Percentiles rank a stretch among this genome's conserved stretches.
These are phyloP conservation scores for Ametastegia equiseti DNA, from an alignment of 2,888 invertebrate genomes.

Conservation along the genomic window DNA sequence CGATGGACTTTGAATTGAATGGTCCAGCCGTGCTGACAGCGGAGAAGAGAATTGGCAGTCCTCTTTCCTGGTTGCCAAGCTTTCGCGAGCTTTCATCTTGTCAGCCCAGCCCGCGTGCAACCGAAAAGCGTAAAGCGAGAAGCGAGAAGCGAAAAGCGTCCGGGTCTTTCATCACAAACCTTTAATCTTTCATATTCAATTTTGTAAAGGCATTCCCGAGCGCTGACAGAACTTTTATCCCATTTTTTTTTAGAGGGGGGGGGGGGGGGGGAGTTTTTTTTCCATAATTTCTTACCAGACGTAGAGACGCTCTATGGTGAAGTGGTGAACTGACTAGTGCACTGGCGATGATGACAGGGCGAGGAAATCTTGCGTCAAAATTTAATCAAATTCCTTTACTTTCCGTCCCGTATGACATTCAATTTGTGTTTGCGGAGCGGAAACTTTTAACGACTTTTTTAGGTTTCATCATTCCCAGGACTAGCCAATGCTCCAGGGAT, in stretches of 20 bases:
- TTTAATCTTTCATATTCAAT: constrained; percentile 56
- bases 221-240: constrained; percentile 13
- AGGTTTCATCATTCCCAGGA: neutral
- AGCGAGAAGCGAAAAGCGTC: constrained; percentile 49
- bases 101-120: constrained; percentile 33
- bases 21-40: constrained; percentile 20
- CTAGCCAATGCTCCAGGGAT: neutral
- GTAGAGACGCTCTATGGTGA: neutral
- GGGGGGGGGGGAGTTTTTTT: too few relatives aligned
- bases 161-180: constrained; percentile 51
- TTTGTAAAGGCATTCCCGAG: constrained; percentile 19
- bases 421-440: neutral
- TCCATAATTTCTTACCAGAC: neutral
- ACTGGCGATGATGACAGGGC: neutral
- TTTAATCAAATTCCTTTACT: constrained; percentile 1
- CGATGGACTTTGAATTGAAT: constrained; percentile 53
- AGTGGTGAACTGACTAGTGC: constrained; percentile 20
- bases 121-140: constrained; percentile 26
- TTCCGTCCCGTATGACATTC: neutral
- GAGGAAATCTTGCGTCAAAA: neutral
- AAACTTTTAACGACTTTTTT: constrained; percentile 1
- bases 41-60: constrained; percentile 2
- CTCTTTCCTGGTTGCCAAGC: constrained; percentile 11
- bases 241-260: neutral
- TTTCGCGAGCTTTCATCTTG: constrained; percentile 38